phyloP scores from a whole-genome alignment of 2,797 vertebrate species.

The Chelidonichthys spinosus region DNA sequence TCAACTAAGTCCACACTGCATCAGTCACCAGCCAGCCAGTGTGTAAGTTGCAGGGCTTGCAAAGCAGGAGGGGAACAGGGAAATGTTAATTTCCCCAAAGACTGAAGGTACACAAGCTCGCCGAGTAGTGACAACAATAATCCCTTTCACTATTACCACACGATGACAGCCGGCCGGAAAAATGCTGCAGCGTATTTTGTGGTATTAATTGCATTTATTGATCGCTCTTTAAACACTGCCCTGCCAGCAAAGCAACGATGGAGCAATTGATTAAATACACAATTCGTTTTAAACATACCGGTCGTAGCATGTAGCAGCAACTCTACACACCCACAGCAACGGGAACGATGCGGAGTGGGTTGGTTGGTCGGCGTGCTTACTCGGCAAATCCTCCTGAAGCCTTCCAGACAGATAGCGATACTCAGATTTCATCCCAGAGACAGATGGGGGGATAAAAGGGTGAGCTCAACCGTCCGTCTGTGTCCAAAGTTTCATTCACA shows the following conservation, averaged over 20 bases:
- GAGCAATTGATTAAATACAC: constrained; percentile 45
- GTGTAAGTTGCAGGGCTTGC: constrained; percentile 37
- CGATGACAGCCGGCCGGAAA: constrained; percentile 44
- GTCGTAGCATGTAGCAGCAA: constrained; percentile 43
- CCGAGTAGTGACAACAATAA: constrained; percentile 62
- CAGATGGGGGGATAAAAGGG: neutral
- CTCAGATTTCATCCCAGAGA: constrained; percentile 27
- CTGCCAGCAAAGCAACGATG: constrained; percentile 57
- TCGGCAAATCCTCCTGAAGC: constrained; percentile 59
- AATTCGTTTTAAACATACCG: constrained; percentile 38
- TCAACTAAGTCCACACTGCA: constrained; percentile 15
- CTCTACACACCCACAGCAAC: constrained; percentile 44
- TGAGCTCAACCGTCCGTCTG: neutral
- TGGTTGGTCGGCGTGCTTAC: constrained; percentile 47
- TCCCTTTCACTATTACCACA: constrained; percentile 47
- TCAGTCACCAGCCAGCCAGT: constrained; percentile 32
- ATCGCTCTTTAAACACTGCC: constrained; percentile 59
- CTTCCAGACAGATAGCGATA: constrained; percentile 55
- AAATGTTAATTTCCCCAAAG: constrained; percentile 70
- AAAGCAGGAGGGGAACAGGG: constrained; percentile 33
- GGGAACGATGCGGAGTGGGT: constrained; percentile 30
- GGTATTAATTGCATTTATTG: constrained; percentile 73
- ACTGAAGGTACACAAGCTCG: constrained; percentile 47
- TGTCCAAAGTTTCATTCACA: neutral
- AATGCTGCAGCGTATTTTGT: constrained; percentile 30